Base-by-base conservation (phyloP, 1,140 invertebrate species). In the Tetramorium simillimum region DNA sequence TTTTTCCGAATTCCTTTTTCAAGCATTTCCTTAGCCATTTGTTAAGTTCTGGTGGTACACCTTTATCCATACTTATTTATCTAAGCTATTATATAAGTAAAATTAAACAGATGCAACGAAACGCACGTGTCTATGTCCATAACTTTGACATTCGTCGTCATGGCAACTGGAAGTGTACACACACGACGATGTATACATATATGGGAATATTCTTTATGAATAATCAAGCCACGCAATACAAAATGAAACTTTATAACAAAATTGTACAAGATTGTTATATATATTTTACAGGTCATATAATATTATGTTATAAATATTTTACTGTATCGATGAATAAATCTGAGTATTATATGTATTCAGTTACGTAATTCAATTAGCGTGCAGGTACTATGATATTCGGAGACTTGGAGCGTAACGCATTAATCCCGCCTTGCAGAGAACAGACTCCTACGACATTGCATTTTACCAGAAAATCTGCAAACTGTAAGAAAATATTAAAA, bases 351-450 rank as follows among this genome's bases (percentile, higher is more conserved):
- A 33, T 65, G 18, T 51, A 33, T 18, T 18, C 49, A 43, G 37
- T 60, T 87, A 82, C 2, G 18, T 73, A 40, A 58, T 56, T 67
- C 14, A 72, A 65, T 93, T 85, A 92, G 40, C 93, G 92, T 7
- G 81, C 49, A 53, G 94, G 90, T 84, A 94, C 88, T 88, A 97
- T 94, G 90, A 96, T 93, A 89, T 97, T 97, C 3, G 97, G 96
- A 85, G 96, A 95, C 85, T 97, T 96, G 12, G 96, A 95, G 69
- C 96, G 96, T 58, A 98, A 94, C 21, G 96, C 96, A 77, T 96
- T 96, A 86, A 97, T 97, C 76, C 97, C 97, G 28, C 97, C 97
- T 95, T 97, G 97, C 37, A 98, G 94, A 51, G 96, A 96, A 91
- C 97, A 97, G 28, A 97, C 97, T 88, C 96, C 96, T 0, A 95